Percentiles rank a stretch among this genome's conserved stretches.
Evolutionary conservation across 2,797 vertebrate genomes (phyloP).

Genomic region (Coccyzus lansbergi): DNA sequence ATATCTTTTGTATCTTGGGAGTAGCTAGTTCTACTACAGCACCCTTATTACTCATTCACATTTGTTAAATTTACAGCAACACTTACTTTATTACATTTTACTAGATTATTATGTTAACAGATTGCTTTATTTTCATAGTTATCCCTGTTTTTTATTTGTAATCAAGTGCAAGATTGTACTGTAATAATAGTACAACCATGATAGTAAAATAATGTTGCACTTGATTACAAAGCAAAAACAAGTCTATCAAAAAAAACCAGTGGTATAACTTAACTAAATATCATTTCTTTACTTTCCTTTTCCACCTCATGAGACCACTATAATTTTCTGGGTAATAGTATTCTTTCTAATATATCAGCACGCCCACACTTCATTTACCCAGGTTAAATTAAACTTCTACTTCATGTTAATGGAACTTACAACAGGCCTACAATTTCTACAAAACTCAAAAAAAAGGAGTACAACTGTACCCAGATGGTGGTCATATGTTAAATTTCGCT

Average conservation of each 20-base stretch:
- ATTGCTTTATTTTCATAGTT: conserved; percentile 29
- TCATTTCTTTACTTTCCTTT: conserved; percentile 40
- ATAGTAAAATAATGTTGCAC: conserved; percentile 29
- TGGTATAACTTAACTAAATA: conserved; percentile 35
- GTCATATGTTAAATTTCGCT: neutral
- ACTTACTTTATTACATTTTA: neutral
- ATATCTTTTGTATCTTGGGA: neutral
- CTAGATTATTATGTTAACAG: neutral
- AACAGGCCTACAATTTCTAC: neutral
- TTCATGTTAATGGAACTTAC: conserved; percentile 15
- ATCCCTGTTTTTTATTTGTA: conserved; percentile 47
- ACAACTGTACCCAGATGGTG: neutral
- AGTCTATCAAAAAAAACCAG: neutral
- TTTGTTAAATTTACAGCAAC: neutral
- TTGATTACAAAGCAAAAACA: conserved; percentile 57
- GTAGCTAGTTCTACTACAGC: neutral
- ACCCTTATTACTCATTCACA: neutral
- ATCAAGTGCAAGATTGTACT: conserved; percentile 32
- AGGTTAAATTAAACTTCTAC: conserved; percentile 33
- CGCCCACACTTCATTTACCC: conserved; percentile 23
- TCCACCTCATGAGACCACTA: conserved; percentile 39
- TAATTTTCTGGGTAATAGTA: conserved; percentile 41
- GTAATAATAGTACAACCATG: conserved; percentile 5
- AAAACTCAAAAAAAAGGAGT: neutral
- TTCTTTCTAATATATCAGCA: conserved; percentile 26